A percentile compares a stretch with the other conserved stretches of the same genome.
These are phyloP conservation scores for Calosoma granatense DNA, from an alignment of 1,140 invertebrate species.

Conservation along the genomic window DNA sequence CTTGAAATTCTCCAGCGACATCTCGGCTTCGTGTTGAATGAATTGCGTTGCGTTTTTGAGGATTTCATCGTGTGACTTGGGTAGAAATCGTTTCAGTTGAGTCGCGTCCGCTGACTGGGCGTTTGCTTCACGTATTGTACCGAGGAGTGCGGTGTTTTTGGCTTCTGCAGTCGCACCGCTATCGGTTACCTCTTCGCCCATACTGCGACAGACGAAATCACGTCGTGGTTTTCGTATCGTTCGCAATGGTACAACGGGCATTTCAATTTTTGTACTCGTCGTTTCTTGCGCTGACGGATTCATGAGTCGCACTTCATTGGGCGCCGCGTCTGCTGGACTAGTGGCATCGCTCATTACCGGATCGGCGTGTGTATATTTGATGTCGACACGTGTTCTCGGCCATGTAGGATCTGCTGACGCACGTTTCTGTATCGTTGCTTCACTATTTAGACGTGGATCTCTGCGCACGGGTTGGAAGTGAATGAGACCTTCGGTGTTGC, in stretches of 20 bases:
- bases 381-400: neutral
- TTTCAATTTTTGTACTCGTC: neutral
- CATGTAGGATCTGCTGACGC: neutral
- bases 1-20: constrained; percentile 18
- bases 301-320: too few relatives aligned
- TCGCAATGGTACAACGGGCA: constrained; percentile 26
- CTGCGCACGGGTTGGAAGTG: constrained; percentile 14
- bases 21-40: constrained; percentile 14
- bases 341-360: neutral
- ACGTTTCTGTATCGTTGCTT: neutral
- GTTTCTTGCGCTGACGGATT: neutral
- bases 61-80: constrained; percentile 4
- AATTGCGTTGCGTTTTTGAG: constrained; percentile 10
- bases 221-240: constrained; percentile 26
- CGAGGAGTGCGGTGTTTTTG: constrained; percentile 25
- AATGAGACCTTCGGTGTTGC: constrained; percentile 4
- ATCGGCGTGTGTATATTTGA: neutral
- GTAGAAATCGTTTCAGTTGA: constrained; percentile 15
- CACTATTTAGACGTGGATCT: constrained; percentile 26
- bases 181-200: constrained; percentile 34
- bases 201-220: constrained; percentile 28
- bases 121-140: constrained; percentile 29
- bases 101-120: constrained; percentile 8
- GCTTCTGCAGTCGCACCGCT: constrained; percentile 20
- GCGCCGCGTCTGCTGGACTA: neutral